A percentile compares a stretch with the other conserved stretches of the same genome.
Evolutionary conservation across 2,113 vertebrate species (phyloP).

Genomic region (Neodon shergylaensis): DNA sequence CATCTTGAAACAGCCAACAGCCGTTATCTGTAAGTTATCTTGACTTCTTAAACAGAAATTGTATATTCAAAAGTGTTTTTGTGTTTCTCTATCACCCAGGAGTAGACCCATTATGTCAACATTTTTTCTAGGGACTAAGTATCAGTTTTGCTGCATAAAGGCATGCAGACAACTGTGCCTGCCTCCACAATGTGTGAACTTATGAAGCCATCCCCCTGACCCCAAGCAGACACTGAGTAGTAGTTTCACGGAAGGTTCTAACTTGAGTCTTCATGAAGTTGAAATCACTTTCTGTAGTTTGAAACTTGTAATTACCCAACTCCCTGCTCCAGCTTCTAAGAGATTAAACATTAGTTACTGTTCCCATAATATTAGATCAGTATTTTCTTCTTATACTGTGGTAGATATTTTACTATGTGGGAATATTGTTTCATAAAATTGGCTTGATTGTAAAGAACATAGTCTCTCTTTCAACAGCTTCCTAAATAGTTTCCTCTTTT

Average conservation of each 20-base stretch:
- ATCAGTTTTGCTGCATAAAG: slow-evolving; percentile 46
- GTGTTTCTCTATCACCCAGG: slow-evolving; percentile 42
- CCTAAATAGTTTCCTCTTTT: slow-evolving; percentile 46
- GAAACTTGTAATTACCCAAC: slow-evolving; percentile 1
- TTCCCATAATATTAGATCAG: background rate
- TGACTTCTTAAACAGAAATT: slow-evolving; percentile 38
- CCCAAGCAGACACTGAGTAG: background rate
- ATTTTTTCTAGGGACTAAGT: slow-evolving; percentile 50
- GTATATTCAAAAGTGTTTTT: slow-evolving; percentile 30
- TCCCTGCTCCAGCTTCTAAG: background rate
- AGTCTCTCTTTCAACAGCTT: slow-evolving; percentile 63
- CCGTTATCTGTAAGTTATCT: background rate
- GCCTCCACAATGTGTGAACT: slow-evolving; percentile 50
- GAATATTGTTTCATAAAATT: slow-evolving; percentile 55
- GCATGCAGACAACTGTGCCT: slow-evolving; percentile 37
- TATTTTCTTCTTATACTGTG: slow-evolving; percentile 15
- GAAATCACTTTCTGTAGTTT: slow-evolving; percentile 19
- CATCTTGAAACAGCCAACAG: slow-evolving; percentile 6
- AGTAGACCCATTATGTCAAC: slow-evolving; percentile 55
- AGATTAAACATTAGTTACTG: slow-evolving; percentile 22
- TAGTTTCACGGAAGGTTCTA: background rate
- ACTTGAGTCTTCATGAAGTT: background rate
- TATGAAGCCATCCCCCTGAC: background rate
- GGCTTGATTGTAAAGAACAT: slow-evolving; percentile 24
- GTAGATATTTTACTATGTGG: slow-evolving; percentile 50